These are phyloP conservation scores for Ferdinandea cuprea DNA, from an alignment of 2,888 invertebrate genomes.

Conservation along the genomic window DNA sequence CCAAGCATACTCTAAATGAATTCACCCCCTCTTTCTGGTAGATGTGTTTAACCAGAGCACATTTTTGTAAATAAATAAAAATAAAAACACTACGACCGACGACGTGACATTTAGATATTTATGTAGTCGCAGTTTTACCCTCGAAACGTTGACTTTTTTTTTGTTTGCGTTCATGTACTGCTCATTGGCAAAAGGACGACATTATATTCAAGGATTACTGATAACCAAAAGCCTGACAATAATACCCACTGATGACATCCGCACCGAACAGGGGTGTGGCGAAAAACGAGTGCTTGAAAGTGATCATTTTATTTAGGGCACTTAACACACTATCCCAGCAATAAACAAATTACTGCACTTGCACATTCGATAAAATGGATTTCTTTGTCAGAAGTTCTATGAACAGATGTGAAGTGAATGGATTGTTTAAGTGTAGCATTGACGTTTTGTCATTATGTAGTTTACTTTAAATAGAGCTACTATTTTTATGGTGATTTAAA, in stretches of 20 bases:
- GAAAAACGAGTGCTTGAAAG: conserved; percentile 48
- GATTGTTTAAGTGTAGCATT: conserved; percentile 37
- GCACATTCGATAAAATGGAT: conserved; percentile 82
- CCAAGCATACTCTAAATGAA: conserved; percentile 49
- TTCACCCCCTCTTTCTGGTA: conserved; percentile 37
- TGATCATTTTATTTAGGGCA: conserved; percentile 82
- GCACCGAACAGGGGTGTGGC: conserved; percentile 47
- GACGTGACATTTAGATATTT: conserved; percentile 59
- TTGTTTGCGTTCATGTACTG: conserved; percentile 16
- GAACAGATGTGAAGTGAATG: conserved; percentile 63
- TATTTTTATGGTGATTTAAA: neutral
- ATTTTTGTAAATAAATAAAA: conserved; percentile 70
- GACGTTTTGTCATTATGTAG: conserved; percentile 35
- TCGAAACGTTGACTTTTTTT: conserved; percentile 1
- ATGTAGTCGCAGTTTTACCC: conserved; percentile 52
- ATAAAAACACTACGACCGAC: conserved; percentile 50
- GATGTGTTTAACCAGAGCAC: conserved; percentile 56
- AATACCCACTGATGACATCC: conserved; percentile 56
- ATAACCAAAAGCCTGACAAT: conserved; percentile 60
- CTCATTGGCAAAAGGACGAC: conserved; percentile 51
- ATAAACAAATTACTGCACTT: conserved; percentile 83
- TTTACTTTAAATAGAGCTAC: conserved; percentile 10
- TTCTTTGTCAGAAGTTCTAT: conserved; percentile 11
- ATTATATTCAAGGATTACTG: conserved; percentile 62
- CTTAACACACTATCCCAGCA: conserved; percentile 80